Percentiles rank a stretch among this genome's conserved stretches.
phyloP scores from a whole-genome alignment of 2,888 invertebrate genomes.

The Globia sparganii region DNA sequence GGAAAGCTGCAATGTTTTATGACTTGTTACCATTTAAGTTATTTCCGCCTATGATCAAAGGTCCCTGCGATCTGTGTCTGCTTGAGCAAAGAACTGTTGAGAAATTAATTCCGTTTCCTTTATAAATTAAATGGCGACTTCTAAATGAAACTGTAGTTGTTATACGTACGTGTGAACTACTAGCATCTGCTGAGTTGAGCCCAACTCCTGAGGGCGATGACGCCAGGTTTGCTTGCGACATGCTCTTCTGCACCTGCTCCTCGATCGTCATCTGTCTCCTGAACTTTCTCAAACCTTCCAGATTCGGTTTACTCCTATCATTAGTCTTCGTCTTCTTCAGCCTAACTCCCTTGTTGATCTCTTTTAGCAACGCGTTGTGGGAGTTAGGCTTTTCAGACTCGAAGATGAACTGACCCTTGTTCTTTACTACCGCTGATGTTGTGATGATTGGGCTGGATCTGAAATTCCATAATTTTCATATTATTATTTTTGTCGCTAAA shows the following conservation, averaged over 20 bases:
- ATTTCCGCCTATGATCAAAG: not conserved
- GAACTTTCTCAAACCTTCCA: slow-evolving; percentile 96
- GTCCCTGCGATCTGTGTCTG: not conserved
- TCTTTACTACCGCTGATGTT: slow-evolving; percentile 91
- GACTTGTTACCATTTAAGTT: too few species aligned
- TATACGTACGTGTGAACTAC: slow-evolving; percentile 62
- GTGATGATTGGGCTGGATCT: slow-evolving; percentile 92
- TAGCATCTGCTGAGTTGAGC: slow-evolving; percentile 78
- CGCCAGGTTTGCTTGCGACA: slow-evolving; percentile 92
- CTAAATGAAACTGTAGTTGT: too few species aligned
- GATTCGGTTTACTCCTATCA: slow-evolving; percentile 95
- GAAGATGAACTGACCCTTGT: slow-evolving; percentile 95
- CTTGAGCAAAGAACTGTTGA: not conserved
- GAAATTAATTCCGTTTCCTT: not conserved
- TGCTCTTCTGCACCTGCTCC: slow-evolving; percentile 96
- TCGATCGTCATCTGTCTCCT: slow-evolving; percentile 97
- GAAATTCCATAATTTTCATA: slow-evolving; percentile 59
- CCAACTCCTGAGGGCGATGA: slow-evolving; percentile 85
- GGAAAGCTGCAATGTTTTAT: not conserved
- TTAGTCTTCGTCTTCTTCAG: slow-evolving; percentile 95
- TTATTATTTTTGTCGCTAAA: not conserved
- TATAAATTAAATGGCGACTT: not conserved
- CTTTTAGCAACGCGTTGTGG: slow-evolving; percentile 94
- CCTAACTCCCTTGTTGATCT: slow-evolving; percentile 94
- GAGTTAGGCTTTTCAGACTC: slow-evolving; percentile 95